phyloP scores from a whole-genome alignment of 2,797 vertebrate genomes.

The Zenarchopterus dispar region DNA sequence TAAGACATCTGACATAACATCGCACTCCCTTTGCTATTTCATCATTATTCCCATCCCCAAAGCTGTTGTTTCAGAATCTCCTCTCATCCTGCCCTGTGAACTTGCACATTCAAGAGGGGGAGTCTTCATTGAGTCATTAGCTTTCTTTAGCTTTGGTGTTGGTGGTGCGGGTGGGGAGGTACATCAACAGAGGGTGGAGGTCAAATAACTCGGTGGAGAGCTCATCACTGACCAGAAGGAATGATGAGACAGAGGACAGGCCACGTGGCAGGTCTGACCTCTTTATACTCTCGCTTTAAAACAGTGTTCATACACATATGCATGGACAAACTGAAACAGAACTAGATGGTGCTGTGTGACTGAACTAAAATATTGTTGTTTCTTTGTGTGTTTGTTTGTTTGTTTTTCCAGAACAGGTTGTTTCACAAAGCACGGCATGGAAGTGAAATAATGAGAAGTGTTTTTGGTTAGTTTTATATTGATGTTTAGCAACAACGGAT shows the following conservation, averaged over 20 bases:
- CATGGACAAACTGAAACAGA: slow-evolving; percentile 4
- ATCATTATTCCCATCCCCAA: slow-evolving; percentile 15
- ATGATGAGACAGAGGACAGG: slow-evolving; percentile 51
- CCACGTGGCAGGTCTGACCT: slow-evolving; percentile 52
- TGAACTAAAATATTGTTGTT: slow-evolving; percentile 9
- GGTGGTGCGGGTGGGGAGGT: slow-evolving; percentile 12
- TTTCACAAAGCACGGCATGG: slow-evolving; percentile 50
- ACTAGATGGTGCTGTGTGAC: slow-evolving; percentile 22
- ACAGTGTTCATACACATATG: slow-evolving; percentile 1
- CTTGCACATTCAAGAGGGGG: slow-evolving; percentile 53
- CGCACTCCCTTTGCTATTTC: slow-evolving; percentile 4
- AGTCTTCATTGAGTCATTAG: slow-evolving; percentile 56
- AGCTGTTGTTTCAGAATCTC: slow-evolving; percentile 13
- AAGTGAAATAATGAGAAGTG: slow-evolving; percentile 57
- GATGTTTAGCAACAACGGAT: slow-evolving; percentile 38
- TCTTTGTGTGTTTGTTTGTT: neutral
- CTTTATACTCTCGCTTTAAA: slow-evolving; percentile 37
- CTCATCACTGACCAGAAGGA: slow-evolving; percentile 52
- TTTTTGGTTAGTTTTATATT: slow-evolving; percentile 34
- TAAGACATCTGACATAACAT: slow-evolving; percentile 15
- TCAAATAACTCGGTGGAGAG: slow-evolving; percentile 52
- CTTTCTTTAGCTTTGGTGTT: no score
- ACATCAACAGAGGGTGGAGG: neutral
- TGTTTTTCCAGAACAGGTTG: slow-evolving; percentile 14
- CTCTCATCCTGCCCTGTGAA: slow-evolving; percentile 55